Evolutionary conservation across 2,797 vertebrate species (phyloP), one percentile per base, ranked within the genome.

Genomic region (Oryzias dopingdopingensis): DNA sequence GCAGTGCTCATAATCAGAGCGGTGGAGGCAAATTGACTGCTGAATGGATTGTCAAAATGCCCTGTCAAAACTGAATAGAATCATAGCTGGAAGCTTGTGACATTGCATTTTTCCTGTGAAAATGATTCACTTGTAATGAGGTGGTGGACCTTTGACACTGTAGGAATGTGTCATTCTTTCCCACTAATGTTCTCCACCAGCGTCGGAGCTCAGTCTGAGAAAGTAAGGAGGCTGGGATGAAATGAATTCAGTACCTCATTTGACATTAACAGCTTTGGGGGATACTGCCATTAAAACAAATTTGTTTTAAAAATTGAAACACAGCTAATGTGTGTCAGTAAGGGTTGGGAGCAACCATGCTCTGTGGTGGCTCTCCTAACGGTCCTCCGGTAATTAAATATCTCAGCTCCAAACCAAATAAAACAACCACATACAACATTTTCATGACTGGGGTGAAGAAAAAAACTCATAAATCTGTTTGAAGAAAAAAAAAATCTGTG

Each of bases 21-120:
- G 49, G 59, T 71, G 67, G 73, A 80, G 76, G 74, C 70, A 86
- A 86, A 87, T 74, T 84, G 77, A 88, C 84, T 82, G 75, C 76
- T 70, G 81, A 86, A 88, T 72, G 81, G 70, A 81, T 82, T 84
- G 76, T 69, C 59, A 60, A 75, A 79, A 86, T 71, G 45, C 55
- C 53, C 75, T 74, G 70, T 84, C 84, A 74, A 71, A 77, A 70
- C 65, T 65, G 72, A 83, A 80, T 47, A 56, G 53, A 72, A 76
- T 67, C 20, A 44, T 56, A 44, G 67, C 71, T 65, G 42, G 52
- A 74, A 60, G 62, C 63, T 62, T 67, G 64, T 49, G 48, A 60
- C 67, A 46, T 59, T 45, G 42, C 44, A n/a, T 50, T 65, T 77
- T 71, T 69, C 18, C 49, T 45, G 23, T 17, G 41, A 49, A 82